Percentiles rank a stretch among this genome's conserved stretches.
phyloP scores from a whole-genome alignment of 2,113 vertebrate species.

The Indri indri region DNA sequence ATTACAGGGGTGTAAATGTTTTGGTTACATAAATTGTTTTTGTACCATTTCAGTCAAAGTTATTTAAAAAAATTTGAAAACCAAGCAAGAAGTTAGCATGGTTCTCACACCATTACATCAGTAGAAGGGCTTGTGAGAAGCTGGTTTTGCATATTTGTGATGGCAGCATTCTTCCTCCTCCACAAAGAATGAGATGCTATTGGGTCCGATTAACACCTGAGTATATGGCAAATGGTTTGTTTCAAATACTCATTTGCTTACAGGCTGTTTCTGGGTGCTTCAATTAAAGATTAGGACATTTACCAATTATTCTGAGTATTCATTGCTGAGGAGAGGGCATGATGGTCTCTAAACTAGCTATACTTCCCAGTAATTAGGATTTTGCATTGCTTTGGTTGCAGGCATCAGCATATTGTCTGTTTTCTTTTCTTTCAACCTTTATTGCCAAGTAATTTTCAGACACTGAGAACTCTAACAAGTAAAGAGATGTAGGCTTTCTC shows the following conservation, averaged over 20 bases:
- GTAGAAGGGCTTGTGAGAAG: neutral
- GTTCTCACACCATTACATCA: neutral
- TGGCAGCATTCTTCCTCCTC: neutral
- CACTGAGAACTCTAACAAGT: neutral
- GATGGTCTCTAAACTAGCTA: neutral
- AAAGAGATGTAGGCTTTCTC: neutral
- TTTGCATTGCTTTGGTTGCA: neutral
- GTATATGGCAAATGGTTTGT: neutral
- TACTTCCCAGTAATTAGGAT: constrained; percentile 17
- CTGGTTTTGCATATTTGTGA: neutral
- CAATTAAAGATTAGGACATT: neutral
- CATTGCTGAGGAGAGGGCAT: neutral
- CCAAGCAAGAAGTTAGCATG: neutral
- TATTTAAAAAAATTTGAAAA: neutral
- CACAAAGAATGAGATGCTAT: neutral
- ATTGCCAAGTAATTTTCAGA: neutral
- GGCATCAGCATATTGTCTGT: neutral
- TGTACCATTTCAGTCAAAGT: no score
- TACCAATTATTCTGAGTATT: neutral
- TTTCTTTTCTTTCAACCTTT: neutral
- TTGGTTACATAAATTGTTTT: no score
- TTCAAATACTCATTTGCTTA: constrained; percentile 56
- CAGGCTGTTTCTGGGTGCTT: constrained; percentile 1
- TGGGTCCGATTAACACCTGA: neutral
- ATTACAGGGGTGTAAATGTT: no score